phyloP scores from a whole-genome alignment of 2,113 vertebrate species.

The Myrmecobius fasciatus region DNA sequence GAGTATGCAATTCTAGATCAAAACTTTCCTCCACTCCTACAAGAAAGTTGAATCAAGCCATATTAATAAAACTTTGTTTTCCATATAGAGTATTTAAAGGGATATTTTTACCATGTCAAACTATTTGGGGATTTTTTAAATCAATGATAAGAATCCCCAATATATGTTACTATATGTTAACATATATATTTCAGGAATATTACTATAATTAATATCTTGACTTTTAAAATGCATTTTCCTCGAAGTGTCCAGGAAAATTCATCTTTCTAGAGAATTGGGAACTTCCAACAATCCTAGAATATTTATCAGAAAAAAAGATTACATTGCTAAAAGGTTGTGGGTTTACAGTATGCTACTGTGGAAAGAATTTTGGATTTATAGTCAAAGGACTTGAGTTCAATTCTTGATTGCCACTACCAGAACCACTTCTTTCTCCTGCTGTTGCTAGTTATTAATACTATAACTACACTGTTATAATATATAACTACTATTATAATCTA shows the following conservation, averaged over 20 bases:
- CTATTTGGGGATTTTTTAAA: neutral
- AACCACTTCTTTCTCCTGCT: neutral
- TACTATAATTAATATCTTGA: neutral
- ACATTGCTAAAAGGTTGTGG: neutral
- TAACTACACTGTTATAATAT: no score
- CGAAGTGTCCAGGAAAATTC: neutral
- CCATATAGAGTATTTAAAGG: slow-evolving; percentile 53
- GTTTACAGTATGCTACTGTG: neutral
- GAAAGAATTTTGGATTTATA: neutral
- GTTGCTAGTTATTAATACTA: neutral
- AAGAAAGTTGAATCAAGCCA: slow-evolving; percentile 13
- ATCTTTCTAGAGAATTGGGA: neutral
- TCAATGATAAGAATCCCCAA: slow-evolving; percentile 51
- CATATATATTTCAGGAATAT: neutral
- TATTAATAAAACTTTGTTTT: slow-evolving; percentile 62
- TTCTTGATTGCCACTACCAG: neutral
- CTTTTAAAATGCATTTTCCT: neutral
- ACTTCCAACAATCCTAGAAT: neutral
- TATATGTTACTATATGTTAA: neutral
- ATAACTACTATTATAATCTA: no score
- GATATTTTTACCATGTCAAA: slow-evolving; percentile 28
- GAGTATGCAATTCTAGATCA: slow-evolving; percentile 16
- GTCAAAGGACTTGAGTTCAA: neutral
- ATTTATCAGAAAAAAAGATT: neutral
- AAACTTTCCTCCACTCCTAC: slow-evolving; percentile 24